phyloP scores from a whole-genome alignment of 2,113 vertebrate genomes.

The Onychostruthus taczanowskii region DNA sequence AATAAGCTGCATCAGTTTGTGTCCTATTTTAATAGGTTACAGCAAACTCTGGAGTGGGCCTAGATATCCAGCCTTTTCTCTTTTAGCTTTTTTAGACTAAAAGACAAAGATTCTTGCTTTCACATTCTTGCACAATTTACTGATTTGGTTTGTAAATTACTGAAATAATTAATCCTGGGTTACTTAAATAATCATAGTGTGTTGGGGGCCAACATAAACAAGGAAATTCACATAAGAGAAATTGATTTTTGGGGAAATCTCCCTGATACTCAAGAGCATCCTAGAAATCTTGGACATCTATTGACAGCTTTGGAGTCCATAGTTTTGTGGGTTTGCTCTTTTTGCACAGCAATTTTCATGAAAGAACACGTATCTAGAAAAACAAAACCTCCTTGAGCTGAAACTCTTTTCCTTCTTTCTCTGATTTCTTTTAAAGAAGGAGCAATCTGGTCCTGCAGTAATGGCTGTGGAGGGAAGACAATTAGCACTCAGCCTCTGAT shows the following conservation, averaged over 20 bases:
- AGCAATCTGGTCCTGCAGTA: neutral
- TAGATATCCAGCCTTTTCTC: neutral
- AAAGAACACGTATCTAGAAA: neutral
- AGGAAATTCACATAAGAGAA: neutral
- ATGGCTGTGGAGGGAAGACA: neutral
- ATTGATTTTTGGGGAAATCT: neutral
- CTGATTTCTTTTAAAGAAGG: neutral
- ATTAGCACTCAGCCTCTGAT: neutral
- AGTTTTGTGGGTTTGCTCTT: neutral
- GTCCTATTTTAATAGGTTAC: neutral
- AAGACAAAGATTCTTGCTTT: neutral
- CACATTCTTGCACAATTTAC: neutral
- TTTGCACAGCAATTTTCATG: neutral
- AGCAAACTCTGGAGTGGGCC: neutral
- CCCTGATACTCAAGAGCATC: neutral
- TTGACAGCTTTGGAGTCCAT: neutral
- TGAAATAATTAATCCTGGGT: neutral
- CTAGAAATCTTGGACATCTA: neutral
- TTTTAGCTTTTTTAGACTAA: neutral
- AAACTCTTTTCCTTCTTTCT: neutral
- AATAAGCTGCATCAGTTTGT: neutral
- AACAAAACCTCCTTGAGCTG: neutral
- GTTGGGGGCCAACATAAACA: neutral
- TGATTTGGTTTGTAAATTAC: neutral
- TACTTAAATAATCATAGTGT: neutral